Base-by-base conservation (phyloP, 2,113 vertebrate species). In the Sceloporus undulatus region DNA sequence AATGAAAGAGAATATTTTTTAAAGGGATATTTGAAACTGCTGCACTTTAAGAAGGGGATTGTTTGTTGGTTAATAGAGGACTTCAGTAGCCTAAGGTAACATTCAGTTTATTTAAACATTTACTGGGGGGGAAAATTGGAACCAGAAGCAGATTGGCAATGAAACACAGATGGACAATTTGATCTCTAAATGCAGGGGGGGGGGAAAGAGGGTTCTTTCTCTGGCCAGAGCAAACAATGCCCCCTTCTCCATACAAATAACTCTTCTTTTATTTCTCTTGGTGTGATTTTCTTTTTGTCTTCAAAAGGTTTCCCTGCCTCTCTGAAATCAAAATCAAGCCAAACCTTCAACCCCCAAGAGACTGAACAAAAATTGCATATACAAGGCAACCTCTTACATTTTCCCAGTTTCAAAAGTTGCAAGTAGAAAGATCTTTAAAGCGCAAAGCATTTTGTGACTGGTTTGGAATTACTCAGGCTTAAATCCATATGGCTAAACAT, bases 21-120 rank as follows among this genome's bases (percentile, higher is more conserved):
- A 48, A 70, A 29, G 65, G 81, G 87, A 14, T 34, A 38, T 79
- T 94, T 11, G 86, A 86, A 92, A 91, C 75, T 62, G 87, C 65
- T 88, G 87, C 84, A 1, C 2, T 62, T 48, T 34, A 70, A 34
- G 7, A 65, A 40, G n/a, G 18, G 21, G 68, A 76, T 85, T 88
- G 70, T 90, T 93, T 91, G 74, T 87, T 88, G 94, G 87, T 78
- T 92, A 91, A 94, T 86, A 89, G 42, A 71, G 0, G 42, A 34
- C 86, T 84, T 79, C 27, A 21, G 23, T 79, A 7, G 92, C 80
- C 13, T 5, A 65, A 90, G 85, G 92, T 79, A 88, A 73, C 73
- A 66, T 93, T 86, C 84, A 91, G 92, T 85, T 87, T 87, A 73
- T 87, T 73, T 88, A 92, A 91, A 87, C 86, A 91, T 89, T 93